Percentiles rank a stretch among this genome's conserved stretches.
Conservation (phyloP, 1,140 invertebrate species). For the Drosophila paulistorum region DNA sequence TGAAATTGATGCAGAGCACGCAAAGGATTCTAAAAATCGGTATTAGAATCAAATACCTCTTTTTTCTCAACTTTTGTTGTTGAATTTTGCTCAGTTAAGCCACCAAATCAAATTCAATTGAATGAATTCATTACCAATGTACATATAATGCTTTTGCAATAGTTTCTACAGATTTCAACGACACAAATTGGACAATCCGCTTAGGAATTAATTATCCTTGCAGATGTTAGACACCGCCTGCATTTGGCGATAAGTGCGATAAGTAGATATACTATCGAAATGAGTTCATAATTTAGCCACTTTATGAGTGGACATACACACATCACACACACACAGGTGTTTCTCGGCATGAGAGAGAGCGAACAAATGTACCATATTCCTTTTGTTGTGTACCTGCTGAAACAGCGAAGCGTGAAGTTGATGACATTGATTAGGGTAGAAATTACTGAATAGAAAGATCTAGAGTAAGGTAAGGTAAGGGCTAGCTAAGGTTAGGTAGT, state of each 20-base stretch:
- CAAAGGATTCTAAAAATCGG: constrained; percentile 17
- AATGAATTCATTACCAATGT: no score
- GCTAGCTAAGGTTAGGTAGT: not conserved
- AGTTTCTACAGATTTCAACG: no score
- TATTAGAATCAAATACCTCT: not conserved
- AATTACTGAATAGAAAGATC: constrained; percentile 6
- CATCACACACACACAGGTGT: constrained; percentile 24
- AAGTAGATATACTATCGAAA: not conserved
- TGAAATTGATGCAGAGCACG: constrained; percentile 60
- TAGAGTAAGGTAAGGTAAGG: constrained; percentile 8
- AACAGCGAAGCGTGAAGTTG: constrained; percentile 67
- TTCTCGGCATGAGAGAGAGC: no score
- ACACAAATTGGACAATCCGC: not conserved
- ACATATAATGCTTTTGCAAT: no score
- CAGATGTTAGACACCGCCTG: no score
- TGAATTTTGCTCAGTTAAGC: no score
- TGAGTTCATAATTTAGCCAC: constrained; percentile 54
- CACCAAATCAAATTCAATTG: no score
- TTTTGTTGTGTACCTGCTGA: constrained; percentile 17
- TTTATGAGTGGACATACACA: constrained; percentile 56
- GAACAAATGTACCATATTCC: not conserved
- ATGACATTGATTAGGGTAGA: constrained; percentile 74
- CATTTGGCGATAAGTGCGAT: not conserved
- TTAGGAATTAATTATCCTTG: no score
- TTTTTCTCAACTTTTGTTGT: no score